phyloP scores from a whole-genome alignment of 1,140 invertebrate genomes.

The Bombyx mandarina region DNA sequence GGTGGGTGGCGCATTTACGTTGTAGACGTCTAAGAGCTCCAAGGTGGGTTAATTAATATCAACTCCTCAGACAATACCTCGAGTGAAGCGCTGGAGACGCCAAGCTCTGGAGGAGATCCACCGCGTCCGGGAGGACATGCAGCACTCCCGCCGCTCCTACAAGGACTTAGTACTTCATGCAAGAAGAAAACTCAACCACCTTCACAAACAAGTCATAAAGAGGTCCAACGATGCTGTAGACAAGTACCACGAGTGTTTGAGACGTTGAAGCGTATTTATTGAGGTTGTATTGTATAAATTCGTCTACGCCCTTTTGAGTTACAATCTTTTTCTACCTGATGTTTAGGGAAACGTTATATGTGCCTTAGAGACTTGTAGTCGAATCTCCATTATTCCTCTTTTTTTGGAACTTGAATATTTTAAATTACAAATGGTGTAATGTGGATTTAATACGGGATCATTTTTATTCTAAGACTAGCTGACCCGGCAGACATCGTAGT shows the following conservation, averaged over 20 bases:
- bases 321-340: too few species aligned
- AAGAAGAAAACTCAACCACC: constrained; percentile 30
- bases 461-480: too few species aligned
- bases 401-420: too few species aligned
- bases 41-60: not conserved
- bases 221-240: constrained; percentile 17
- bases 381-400: too few species aligned
- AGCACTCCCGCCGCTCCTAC: constrained; percentile 40
- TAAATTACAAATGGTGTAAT: too few species aligned
- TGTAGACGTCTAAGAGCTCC: too few species aligned
- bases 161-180: constrained; percentile 41
- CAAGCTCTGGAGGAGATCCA: constrained; percentile 40
- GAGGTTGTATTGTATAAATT: not conserved
- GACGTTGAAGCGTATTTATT: not conserved
- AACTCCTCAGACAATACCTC: constrained; percentile 33
- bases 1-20: too few species aligned
- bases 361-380: too few species aligned
- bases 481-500: too few species aligned
- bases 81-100: constrained; percentile 41
- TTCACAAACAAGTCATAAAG: constrained; percentile 23
- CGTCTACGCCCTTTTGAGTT: not conserved
- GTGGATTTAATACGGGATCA: too few species aligned
- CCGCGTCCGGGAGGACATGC: constrained; percentile 44
- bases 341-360: too few species aligned
- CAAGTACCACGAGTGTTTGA: constrained; percentile 14